Conservation (phyloP, 2,888 invertebrate genomes). For the Lacanobia oleracea region DNA sequence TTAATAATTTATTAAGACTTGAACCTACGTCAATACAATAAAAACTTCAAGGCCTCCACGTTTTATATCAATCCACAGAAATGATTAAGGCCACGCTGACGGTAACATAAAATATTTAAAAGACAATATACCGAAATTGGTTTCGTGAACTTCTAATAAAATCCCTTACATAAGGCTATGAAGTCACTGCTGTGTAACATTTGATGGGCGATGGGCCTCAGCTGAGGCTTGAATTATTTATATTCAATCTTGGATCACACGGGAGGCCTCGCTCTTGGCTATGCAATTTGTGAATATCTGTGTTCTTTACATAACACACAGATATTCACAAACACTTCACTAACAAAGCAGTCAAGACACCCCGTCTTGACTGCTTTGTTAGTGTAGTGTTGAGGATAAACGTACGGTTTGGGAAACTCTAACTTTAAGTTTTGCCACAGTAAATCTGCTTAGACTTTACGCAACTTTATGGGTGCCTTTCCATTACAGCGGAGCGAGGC, state of each 20-base stretch:
- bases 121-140: slow-evolving; percentile 60
- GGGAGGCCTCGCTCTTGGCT: slow-evolving; percentile 40
- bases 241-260: slow-evolving; percentile 69
- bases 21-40: background rate
- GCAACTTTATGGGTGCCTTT: no score
- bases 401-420: background rate
- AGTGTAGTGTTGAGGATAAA: background rate
- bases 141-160: slow-evolving; percentile 59
- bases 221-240: slow-evolving; percentile 69
- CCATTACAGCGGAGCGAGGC: no score
- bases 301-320: slow-evolving; percentile 47
- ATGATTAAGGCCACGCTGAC: slow-evolving; percentile 36
- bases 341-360: no score
- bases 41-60: slow-evolving; percentile 13
- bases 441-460: no score
- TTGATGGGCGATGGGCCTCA: slow-evolving; percentile 45
- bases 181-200: slow-evolving; percentile 52
- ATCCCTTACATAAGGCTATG: slow-evolving; percentile 41
- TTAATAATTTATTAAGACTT: slow-evolving; percentile 18
- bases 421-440: background rate
- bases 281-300: slow-evolving; percentile 66
- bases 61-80: slow-evolving; percentile 37
- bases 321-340: no score
- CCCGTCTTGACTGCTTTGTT: slow-evolving; percentile 12
- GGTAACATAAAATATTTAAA: slow-evolving; percentile 58